Evolutionary conservation across 1,140 invertebrate genomes (phyloP).

Genomic region (Agrypnia vestita): DNA sequence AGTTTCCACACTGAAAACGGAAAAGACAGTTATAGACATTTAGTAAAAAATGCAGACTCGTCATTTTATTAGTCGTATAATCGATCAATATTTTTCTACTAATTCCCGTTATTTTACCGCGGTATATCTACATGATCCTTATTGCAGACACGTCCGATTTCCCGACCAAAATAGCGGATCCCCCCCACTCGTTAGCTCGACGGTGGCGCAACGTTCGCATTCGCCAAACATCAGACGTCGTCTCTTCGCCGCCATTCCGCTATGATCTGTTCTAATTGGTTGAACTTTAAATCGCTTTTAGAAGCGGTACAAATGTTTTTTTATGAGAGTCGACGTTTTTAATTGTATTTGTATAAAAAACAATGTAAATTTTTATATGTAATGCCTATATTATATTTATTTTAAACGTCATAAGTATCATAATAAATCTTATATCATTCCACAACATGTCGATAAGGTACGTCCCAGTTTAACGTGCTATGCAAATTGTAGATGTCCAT

Average conservation of each 20-base stretch:
- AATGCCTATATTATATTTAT: background rate
- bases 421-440: no score
- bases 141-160: background rate
- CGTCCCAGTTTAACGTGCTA: background rate
- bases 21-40: no score
- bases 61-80: no score
- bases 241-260: background rate
- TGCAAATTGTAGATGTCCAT: constrained; percentile 5
- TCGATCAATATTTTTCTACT: background rate
- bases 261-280: no score
- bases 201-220: constrained; percentile 25
- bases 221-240: constrained; percentile 20
- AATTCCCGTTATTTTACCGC: background rate
- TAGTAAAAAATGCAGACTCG: no score
- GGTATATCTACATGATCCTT: background rate
- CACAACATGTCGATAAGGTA: no score
- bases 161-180: constrained; percentile 21
- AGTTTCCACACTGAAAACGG: background rate
- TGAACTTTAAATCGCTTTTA: background rate
- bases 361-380: no score
- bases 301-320: background rate
- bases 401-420: background rate
- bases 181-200: background rate
- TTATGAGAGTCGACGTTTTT: background rate
- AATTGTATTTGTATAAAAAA: no score